phyloP scores from a whole-genome alignment of 2,113 vertebrate species.

The human region DNA sequence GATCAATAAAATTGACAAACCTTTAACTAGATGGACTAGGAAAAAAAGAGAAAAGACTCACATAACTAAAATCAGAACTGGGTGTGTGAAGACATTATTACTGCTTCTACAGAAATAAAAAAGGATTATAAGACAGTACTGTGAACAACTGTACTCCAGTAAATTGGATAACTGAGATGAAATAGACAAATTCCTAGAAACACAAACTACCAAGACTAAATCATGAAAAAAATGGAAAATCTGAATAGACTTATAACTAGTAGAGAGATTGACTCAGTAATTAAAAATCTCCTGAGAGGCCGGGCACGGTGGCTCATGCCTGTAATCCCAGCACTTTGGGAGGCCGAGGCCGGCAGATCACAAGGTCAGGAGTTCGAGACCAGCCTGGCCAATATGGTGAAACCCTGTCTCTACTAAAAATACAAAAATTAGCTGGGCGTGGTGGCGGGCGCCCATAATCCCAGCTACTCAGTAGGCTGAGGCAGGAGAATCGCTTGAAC shows the following conservation, averaged over 20 bases:
- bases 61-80: neutral
- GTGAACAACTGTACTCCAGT: neutral
- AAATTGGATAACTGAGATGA: neutral
- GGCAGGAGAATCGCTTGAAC: no score
- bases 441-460: no score
- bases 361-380: no score
- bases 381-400: no score
- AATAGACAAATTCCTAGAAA: neutral
- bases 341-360: no score
- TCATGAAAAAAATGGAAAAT: neutral
- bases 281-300: neutral
- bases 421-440: no score
- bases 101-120: neutral
- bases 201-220: neutral
- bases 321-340: no score
- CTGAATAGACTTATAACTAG: neutral
- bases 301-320: rapidly evolving
- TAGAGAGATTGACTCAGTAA: neutral
- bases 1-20: neutral
- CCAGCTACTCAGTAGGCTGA: no score
- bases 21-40: neutral
- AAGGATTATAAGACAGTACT: neutral
- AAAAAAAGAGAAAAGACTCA: neutral
- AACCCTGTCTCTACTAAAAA: no score
- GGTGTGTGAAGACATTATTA: neutral